These are phyloP conservation scores for Solenodon paradoxus DNA, from an alignment of 2,113 vertebrate species.

Conservation along the genomic window DNA sequence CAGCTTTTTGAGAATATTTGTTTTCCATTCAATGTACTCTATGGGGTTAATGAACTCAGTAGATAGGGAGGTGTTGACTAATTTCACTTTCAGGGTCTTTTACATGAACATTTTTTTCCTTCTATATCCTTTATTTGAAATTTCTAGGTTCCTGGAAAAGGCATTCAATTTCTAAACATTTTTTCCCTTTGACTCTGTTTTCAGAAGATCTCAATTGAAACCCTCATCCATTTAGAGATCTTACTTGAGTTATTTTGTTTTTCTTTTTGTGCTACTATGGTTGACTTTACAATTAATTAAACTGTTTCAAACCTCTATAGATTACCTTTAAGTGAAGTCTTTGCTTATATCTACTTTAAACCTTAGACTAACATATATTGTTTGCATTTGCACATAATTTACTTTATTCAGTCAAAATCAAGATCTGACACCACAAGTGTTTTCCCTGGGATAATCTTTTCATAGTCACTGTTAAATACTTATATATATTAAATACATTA, in stretches of 20 bases:
- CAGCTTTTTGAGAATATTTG: not conserved
- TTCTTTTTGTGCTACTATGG: not conserved
- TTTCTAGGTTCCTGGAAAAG: not conserved
- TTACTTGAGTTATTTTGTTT: not conserved
- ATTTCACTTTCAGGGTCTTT: not conserved
- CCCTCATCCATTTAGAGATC: not conserved
- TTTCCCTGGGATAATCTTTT: not conserved
- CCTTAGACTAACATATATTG: not conserved
- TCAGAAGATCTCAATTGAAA: not conserved
- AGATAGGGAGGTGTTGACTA: not conserved
- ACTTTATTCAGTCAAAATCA: not conserved
- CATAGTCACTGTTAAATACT: not conserved
- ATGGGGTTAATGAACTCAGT: not conserved
- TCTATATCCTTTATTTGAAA: no score
- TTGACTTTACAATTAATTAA: not conserved
- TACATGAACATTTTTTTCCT: no score
- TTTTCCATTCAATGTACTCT: not conserved
- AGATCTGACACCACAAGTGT: not conserved
- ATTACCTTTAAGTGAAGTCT: not conserved
- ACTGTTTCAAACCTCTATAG: not conserved
- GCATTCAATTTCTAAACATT: not conserved
- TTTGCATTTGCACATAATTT: slow-evolving; percentile 40
- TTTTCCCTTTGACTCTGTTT: not conserved
- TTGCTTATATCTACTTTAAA: not conserved
- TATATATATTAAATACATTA: not conserved